A percentile compares a stretch with the other conserved stretches of the same genome.
Evolutionary conservation across 2,113 vertebrate species (phyloP).

Genomic region (Acanthisitta chloris): DNA sequence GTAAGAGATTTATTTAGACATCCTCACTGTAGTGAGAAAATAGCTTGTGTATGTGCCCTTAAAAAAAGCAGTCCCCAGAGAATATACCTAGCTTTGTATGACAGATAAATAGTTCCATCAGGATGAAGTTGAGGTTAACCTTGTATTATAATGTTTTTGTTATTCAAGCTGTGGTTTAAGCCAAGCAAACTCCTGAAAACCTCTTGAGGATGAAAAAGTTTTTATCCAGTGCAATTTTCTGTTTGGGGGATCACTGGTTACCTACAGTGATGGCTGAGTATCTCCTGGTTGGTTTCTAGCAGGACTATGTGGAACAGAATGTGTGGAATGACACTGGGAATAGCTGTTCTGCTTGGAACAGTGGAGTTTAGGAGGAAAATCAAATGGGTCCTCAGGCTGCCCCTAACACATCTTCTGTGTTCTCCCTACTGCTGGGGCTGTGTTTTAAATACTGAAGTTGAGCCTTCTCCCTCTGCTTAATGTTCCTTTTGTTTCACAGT

Average conservation of each 20-base stretch:
- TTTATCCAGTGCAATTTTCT: neutral
- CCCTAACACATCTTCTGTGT: neutral
- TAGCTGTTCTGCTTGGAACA: fast-evolving
- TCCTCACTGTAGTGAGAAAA: conserved; percentile 18
- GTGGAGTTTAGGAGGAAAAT: neutral
- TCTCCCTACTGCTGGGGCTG: neutral
- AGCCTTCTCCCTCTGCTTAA: neutral
- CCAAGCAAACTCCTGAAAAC: neutral
- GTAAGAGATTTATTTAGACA: conserved; percentile 51
- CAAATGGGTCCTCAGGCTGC: neutral
- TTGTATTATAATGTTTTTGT: conserved; percentile 23
- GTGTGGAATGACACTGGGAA: neutral
- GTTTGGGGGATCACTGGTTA: neutral
- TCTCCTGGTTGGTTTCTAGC: neutral
- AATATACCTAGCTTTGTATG: conserved; percentile 30
- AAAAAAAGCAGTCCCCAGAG: conserved; percentile 4
- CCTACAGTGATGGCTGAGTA: neutral
- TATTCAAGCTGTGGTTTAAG: neutral
- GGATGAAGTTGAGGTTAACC: conserved; percentile 13
- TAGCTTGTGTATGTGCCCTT: conserved; percentile 26
- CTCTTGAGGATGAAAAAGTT: neutral
- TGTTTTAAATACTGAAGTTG: neutral
- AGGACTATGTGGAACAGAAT: neutral
- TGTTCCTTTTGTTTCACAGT: neutral
- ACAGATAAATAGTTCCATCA: conserved; percentile 51